Conservation (phyloP, 2,888 invertebrate species). For the Gryllus longicercus region DNA sequence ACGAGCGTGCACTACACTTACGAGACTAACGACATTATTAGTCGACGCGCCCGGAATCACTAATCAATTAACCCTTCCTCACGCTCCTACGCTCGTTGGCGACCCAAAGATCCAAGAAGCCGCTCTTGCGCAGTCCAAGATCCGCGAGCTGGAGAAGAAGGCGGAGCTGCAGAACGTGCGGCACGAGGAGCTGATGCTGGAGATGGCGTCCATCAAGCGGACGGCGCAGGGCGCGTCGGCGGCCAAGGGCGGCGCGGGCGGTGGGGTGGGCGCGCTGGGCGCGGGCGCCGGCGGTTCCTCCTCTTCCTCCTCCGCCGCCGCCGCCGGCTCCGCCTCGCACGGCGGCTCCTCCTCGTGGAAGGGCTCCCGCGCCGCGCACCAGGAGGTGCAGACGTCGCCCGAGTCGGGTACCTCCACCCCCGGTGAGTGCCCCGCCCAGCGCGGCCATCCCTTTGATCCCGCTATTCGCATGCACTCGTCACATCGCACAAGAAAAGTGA, state of each 20-base stretch:
- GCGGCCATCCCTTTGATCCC: too few relatives aligned
- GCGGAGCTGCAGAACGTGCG: slow-evolving; percentile 66
- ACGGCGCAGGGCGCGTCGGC: slow-evolving; percentile 30
- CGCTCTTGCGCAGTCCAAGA: slow-evolving; percentile 63
- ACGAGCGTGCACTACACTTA: too few relatives aligned
- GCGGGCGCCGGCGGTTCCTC: slow-evolving; percentile 25
- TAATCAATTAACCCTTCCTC: too few relatives aligned
- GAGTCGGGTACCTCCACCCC: slow-evolving; percentile 43
- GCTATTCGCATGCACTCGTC: too few relatives aligned
- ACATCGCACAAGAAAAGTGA: too few relatives aligned
- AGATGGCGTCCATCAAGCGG: slow-evolving; percentile 70
- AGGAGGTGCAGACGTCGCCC: slow-evolving; percentile 42
- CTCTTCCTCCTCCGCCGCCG: slow-evolving; percentile 19
- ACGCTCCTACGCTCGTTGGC: too few relatives aligned
- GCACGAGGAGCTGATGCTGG: slow-evolving; percentile 87
- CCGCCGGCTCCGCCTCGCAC: neutral
- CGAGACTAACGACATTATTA: too few relatives aligned
- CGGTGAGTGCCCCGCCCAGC: slow-evolving; percentile 26
- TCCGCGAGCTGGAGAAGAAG: slow-evolving; percentile 88
- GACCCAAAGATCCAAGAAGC: neutral
- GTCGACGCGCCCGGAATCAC: too few relatives aligned
- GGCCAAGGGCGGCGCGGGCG: slow-evolving; percentile 24
- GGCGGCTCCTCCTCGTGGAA: slow-evolving; percentile 23
- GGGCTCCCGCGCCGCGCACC: slow-evolving; percentile 34
- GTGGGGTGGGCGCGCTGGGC: neutral